Conservation (phyloP, 2,888 invertebrate species). For the Eulithis testata region DNA sequence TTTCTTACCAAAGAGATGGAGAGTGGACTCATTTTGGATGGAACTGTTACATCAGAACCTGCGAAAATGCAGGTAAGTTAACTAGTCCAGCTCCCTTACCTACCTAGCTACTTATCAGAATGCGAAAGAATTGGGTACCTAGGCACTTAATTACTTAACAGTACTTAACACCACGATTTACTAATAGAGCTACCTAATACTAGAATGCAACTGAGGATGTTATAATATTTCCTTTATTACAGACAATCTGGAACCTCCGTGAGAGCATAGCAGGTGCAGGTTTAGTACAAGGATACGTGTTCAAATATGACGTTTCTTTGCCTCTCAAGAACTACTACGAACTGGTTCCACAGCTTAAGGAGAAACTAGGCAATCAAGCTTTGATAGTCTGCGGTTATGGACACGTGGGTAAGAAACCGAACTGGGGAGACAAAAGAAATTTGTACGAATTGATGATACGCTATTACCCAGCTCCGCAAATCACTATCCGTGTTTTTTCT, state of each 20-base stretch:
- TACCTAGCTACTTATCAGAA: too few species aligned
- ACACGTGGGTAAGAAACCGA: slow-evolving; percentile 90
- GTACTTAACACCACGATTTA: too few species aligned
- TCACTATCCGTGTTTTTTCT: too few species aligned
- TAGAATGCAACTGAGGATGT: background rate
- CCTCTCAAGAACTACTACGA: slow-evolving; percentile 94
- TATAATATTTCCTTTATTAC: slow-evolving; percentile 1
- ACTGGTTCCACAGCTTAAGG: slow-evolving; percentile 89
- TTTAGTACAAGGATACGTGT: slow-evolving; percentile 92
- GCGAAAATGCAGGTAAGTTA: slow-evolving; percentile 89
- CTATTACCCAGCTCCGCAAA: too few species aligned
- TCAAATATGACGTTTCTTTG: slow-evolving; percentile 97
- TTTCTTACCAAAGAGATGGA: slow-evolving; percentile 92
- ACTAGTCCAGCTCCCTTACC: too few species aligned
- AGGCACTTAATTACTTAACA: too few species aligned
- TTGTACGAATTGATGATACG: too few species aligned
- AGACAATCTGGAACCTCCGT: slow-evolving; percentile 93
- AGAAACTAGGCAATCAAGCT: slow-evolving; percentile 86
- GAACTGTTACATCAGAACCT: slow-evolving; percentile 93
- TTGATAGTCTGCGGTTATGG: slow-evolving; percentile 94
- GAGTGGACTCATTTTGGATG: slow-evolving; percentile 90
- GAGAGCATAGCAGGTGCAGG: slow-evolving; percentile 93
- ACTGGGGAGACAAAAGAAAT: too few species aligned
- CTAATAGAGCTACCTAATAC: too few species aligned
- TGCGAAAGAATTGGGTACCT: too few species aligned